Evolutionary conservation across 2,113 vertebrate species (phyloP).

Genomic region (Lepus timidus): DNA sequence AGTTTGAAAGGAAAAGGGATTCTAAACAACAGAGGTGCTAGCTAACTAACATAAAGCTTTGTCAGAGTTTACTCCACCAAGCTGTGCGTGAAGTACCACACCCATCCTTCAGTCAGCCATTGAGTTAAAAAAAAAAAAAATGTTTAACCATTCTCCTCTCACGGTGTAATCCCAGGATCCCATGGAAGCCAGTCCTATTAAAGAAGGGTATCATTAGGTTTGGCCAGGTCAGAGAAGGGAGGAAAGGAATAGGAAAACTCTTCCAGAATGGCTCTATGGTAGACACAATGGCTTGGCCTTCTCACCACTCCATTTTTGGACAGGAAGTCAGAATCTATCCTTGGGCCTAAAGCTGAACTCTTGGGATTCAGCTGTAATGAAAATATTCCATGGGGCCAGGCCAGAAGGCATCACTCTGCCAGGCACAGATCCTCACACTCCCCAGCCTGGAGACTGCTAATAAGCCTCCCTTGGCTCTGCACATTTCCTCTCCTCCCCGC

Average conservation of each 20-base stretch:
- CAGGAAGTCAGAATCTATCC: constrained; percentile 46
- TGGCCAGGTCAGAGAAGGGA: constrained; percentile 2
- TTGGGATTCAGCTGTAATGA: constrained; percentile 45
- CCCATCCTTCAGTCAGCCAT: constrained; percentile 24
- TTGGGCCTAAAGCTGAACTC: constrained; percentile 33
- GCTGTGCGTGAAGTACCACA: constrained; percentile 23
- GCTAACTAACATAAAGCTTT: constrained; percentile 21
- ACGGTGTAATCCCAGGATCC: background rate
- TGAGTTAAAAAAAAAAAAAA: constrained; percentile 12
- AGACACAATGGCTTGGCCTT: constrained; percentile 28
- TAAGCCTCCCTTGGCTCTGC: background rate
- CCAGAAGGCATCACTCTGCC: background rate
- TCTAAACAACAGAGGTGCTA: background rate
- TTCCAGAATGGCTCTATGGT: background rate
- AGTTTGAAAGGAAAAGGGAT: constrained; percentile 12
- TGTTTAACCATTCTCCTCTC: constrained; percentile 1
- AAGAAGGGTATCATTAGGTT: background rate
- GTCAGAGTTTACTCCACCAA: constrained; percentile 15
- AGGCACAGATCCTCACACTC: background rate
- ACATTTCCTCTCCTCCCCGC: background rate
- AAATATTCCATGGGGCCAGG: background rate
- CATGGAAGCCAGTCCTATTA: constrained; percentile 27
- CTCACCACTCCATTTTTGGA: constrained; percentile 25
- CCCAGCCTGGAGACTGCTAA: background rate
- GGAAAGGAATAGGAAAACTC: background rate